phyloP scores from a whole-genome alignment of 2,888 invertebrate genomes.

The Lordiphosa andalusiaca region DNA sequence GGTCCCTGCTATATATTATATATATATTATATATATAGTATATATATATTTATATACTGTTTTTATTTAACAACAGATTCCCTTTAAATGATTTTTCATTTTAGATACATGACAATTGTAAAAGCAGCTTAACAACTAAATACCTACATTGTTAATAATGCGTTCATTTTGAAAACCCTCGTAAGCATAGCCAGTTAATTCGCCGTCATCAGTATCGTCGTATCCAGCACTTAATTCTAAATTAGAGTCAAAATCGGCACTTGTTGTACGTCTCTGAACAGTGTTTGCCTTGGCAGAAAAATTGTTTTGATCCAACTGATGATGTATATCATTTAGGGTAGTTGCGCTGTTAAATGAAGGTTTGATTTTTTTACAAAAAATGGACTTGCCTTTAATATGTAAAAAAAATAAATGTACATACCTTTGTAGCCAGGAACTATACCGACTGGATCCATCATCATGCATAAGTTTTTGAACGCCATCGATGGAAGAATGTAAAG shows the following conservation, averaged over 20 bases:
- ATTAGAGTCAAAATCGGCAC: neutral
- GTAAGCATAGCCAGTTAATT: conserved; percentile 28
- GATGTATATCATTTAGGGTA: conserved; percentile 8
- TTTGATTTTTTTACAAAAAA: neutral
- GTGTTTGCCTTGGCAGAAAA: neutral
- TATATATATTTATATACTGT: too few relatives aligned
- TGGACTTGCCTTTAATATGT: too few relatives aligned
- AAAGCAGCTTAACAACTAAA: too few relatives aligned
- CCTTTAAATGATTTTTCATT: too few relatives aligned
- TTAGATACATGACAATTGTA: too few relatives aligned
- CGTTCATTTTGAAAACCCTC: conserved; percentile 1
- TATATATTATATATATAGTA: too few relatives aligned
- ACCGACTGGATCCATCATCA: conserved; percentile 36
- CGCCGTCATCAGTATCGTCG: conserved; percentile 21
- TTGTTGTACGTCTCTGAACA: conserved; percentile 3
- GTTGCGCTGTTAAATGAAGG: neutral
- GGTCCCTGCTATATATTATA: too few relatives aligned
- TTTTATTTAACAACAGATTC: too few relatives aligned
- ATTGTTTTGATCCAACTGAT: conserved; percentile 5
- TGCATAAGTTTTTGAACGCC: conserved; percentile 16
- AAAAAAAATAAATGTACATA: neutral
- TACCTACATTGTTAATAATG: conserved; percentile 4
- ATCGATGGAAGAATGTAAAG: neutral
- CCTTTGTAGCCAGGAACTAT: conserved; percentile 32
- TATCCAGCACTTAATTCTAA: conserved; percentile 2